Conservation (phyloP, 2,113 vertebrate genomes). For the Hucho hucho region DNA sequence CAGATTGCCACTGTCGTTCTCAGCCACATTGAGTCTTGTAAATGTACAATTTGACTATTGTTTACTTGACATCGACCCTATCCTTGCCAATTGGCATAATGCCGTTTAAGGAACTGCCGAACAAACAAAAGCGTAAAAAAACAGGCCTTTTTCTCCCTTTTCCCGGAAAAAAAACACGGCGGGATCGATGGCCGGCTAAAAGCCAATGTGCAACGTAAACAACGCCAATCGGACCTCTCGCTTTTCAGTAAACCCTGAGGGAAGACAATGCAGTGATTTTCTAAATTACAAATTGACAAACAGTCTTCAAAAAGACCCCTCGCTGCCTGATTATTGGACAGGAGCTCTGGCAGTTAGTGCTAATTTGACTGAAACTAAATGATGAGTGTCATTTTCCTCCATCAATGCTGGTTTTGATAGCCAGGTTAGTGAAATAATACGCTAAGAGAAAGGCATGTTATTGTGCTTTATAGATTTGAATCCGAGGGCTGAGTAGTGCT, state of each 20-base stretch:
- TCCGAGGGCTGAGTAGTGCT: conserved; percentile 3
- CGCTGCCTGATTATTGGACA: conserved; percentile 28
- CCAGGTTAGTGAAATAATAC: conserved; percentile 26
- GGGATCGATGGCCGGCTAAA: conserved; percentile 51
- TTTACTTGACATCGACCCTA: neutral
- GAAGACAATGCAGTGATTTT: conserved; percentile 63
- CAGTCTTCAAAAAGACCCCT: neutral
- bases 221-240: conserved; percentile 33
- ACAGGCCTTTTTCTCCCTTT: too few relatives aligned
- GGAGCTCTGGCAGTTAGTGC: conserved; percentile 33
- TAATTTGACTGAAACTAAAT: conserved; percentile 56
- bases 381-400: conserved; percentile 37
- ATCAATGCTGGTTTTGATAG: conserved; percentile 26
- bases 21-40: neutral
- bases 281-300: conserved; percentile 70
- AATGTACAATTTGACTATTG: neutral
- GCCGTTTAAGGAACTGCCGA: conserved; percentile 22
- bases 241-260: conserved; percentile 40
- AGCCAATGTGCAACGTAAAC: conserved; percentile 64
- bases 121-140: conserved; percentile 38
- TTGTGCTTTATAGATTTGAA: conserved; percentile 16
- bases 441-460: conserved; percentile 6
- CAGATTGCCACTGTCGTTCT: too few relatives aligned
- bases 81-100: neutral
- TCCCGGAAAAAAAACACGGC: conserved; percentile 15